Evolutionary conservation across 2,888 invertebrate species (phyloP).

Genomic region (Habroteleia sp.): DNA sequence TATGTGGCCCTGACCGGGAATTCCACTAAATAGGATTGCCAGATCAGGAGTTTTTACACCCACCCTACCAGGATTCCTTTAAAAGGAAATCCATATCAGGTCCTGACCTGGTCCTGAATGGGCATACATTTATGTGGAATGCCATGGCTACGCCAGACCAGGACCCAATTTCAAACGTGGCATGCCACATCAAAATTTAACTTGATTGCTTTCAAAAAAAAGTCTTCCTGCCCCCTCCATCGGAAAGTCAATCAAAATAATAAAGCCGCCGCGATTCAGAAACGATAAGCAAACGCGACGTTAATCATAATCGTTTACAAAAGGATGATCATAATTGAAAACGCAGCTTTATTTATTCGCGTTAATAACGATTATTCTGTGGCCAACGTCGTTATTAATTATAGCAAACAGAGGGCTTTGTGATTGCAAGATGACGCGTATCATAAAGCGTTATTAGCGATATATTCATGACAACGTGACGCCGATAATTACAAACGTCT

Average conservation of each 20-base stretch:
- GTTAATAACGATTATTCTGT: slow-evolving; percentile 32
- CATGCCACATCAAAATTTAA: too few species aligned
- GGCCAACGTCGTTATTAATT: slow-evolving; percentile 45
- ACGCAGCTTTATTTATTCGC: slow-evolving; percentile 20
- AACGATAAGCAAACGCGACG: slow-evolving; percentile 6
- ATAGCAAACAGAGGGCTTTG: slow-evolving; percentile 39
- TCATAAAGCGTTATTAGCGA: slow-evolving; percentile 43
- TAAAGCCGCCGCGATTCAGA: slow-evolving; percentile 31
- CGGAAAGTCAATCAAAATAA: slow-evolving; percentile 39
- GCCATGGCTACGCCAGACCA: too few species aligned
- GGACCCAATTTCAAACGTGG: too few species aligned
- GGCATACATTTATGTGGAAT: too few species aligned
- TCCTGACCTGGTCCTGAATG: too few species aligned
- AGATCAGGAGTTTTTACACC: too few species aligned
- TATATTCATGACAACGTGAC: slow-evolving; percentile 54
- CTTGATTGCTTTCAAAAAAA: too few species aligned
- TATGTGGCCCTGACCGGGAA: too few species aligned
- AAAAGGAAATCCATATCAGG: too few species aligned
- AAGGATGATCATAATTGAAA: slow-evolving; percentile 43
- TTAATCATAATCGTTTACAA: slow-evolving; percentile 32
- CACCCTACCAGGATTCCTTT: too few species aligned
- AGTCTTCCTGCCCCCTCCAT: too few species aligned
- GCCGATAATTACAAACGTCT: slow-evolving; percentile 56
- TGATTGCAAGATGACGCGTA: slow-evolving; percentile 53
- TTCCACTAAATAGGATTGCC: too few species aligned